Conservation (phyloP, 2,113 vertebrate genomes). For the Athene noctua region DNA sequence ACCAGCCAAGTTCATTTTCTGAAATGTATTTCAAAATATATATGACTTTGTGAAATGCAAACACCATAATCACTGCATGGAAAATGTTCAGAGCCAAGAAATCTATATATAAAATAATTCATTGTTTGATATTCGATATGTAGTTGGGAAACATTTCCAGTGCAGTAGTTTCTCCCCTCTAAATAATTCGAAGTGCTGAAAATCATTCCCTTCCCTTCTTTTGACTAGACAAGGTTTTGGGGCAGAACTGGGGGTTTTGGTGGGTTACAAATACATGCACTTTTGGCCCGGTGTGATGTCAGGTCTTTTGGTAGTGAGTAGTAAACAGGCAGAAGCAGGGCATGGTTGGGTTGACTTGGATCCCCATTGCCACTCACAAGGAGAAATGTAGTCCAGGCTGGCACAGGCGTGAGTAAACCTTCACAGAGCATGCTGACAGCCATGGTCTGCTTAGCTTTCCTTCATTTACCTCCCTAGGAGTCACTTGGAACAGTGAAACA, state of each 20-base stretch:
- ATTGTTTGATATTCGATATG: neutral
- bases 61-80: neutral
- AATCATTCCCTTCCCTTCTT: neutral
- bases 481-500: neutral
- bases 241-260: neutral
- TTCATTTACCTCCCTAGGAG: neutral
- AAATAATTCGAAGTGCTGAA: neutral
- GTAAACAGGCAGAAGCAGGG: neutral
- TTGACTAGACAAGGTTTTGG: neutral
- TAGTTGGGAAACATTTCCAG: neutral
- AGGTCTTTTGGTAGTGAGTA: neutral
- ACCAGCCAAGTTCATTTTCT: neutral
- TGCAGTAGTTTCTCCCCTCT: neutral
- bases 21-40: neutral
- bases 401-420: neutral
- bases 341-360: neutral
- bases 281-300: neutral
- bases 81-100: neutral
- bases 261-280: too few relatives aligned
- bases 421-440: neutral
- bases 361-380: rapidly evolving
- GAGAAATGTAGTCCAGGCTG: neutral
- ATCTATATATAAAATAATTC: neutral
- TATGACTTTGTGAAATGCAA: neutral
- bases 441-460: neutral